These are phyloP conservation scores for Hypselothyrea guttata DNA, from an alignment of 2,888 invertebrate genomes.

Conservation along the genomic window DNA sequence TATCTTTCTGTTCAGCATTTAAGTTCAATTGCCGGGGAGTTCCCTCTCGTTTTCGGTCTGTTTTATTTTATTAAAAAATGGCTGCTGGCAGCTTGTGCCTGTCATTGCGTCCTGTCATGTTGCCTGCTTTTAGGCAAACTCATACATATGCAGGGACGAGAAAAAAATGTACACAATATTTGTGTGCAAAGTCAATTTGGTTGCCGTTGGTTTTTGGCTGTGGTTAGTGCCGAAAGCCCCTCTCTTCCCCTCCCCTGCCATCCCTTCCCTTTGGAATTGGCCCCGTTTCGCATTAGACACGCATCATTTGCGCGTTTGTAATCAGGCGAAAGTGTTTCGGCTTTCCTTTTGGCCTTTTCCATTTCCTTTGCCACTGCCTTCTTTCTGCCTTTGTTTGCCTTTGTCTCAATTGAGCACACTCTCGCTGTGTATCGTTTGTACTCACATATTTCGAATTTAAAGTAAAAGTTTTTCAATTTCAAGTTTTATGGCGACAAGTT, in stretches of 20 bases:
- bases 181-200: constrained; percentile 49
- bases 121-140: constrained; percentile 60
- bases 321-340: constrained; percentile 76
- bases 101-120: constrained; percentile 54
- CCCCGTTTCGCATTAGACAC: constrained; percentile 71
- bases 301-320: constrained; percentile 78
- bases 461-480: constrained; percentile 77
- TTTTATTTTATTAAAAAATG: constrained; percentile 54
- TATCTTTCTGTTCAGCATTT: constrained; percentile 7
- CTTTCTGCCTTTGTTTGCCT: constrained; percentile 30
- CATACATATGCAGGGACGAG: constrained; percentile 44
- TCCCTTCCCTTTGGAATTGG: constrained; percentile 40
- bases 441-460: constrained; percentile 62
- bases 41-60: background rate
- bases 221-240: constrained; percentile 31
- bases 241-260: background rate
- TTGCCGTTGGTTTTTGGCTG: constrained; percentile 27
- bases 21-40: background rate
- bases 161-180: too few species aligned
- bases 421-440: constrained; percentile 16
- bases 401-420: constrained; percentile 48
- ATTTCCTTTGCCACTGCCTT: constrained; percentile 21
- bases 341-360: constrained; percentile 39
- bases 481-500: constrained; percentile 77
- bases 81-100: constrained; percentile 54